Evolutionary conservation across 1,140 invertebrate genomes (phyloP).

Genomic region (Drosophila repletoides): DNA sequence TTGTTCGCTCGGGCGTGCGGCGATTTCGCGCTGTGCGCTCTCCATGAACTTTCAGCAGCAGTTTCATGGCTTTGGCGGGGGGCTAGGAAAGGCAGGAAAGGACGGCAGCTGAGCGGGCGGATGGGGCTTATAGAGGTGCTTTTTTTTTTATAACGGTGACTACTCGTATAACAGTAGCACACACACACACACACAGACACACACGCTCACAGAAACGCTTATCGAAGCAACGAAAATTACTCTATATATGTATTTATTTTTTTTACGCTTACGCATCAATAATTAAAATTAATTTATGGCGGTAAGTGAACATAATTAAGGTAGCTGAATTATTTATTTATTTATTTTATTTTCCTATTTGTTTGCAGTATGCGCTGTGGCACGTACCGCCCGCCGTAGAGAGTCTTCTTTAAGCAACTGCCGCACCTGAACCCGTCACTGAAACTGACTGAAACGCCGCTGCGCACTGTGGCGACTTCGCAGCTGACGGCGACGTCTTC

Average conservation of each 20-base stretch:
- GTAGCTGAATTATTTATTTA: too few species aligned
- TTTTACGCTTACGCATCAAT: constrained; percentile 1
- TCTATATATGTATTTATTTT: background rate
- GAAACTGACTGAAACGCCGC: constrained; percentile 62
- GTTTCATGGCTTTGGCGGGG: constrained; percentile 57
- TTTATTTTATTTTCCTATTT: background rate
- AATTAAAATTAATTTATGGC: constrained; percentile 8
- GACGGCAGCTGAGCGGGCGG: too few species aligned
- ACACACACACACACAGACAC: background rate
- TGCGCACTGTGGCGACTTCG: constrained; percentile 40
- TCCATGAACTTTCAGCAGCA: constrained; percentile 76
- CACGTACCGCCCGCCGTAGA: constrained; percentile 31
- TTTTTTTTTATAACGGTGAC: constrained; percentile 8
- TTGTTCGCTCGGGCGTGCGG: constrained; percentile 57
- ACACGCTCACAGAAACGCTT: background rate
- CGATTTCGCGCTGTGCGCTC: constrained; percentile 69
- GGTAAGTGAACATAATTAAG: too few species aligned
- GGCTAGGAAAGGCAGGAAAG: too few species aligned
- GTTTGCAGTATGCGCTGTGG: background rate
- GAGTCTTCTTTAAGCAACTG: constrained; percentile 33
- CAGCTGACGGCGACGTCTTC: constrained; percentile 4
- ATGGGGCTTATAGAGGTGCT: background rate
- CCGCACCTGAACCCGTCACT: constrained; percentile 73
- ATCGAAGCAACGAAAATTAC: background rate
- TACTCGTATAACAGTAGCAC: constrained; percentile 19